phyloP scores from a whole-genome alignment of 2,113 vertebrate genomes.

The Peromyscus maniculatus region DNA sequence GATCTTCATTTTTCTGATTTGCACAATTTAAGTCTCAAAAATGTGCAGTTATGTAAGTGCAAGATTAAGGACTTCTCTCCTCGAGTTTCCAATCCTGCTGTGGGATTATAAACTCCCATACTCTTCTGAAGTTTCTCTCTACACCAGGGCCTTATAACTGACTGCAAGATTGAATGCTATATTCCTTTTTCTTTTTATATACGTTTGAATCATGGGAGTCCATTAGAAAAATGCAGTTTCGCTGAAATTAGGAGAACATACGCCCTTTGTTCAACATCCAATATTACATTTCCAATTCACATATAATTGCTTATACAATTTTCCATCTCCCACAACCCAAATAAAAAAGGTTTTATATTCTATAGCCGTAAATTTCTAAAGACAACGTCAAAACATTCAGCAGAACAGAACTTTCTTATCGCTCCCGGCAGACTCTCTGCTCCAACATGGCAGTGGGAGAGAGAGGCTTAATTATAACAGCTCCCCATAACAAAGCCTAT shows the following conservation, averaged over 20 bases:
- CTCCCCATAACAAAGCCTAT: slow-evolving; percentile 60
- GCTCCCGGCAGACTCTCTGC: slow-evolving; percentile 76
- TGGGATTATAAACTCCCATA: slow-evolving; percentile 75
- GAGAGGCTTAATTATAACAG: slow-evolving; percentile 71
- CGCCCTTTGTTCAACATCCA: slow-evolving; percentile 65
- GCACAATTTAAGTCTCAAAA: slow-evolving; percentile 74
- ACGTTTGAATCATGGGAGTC: slow-evolving; percentile 65
- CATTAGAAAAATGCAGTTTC: slow-evolving; percentile 66
- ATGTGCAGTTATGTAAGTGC: slow-evolving; percentile 68
- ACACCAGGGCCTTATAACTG: slow-evolving; percentile 66
- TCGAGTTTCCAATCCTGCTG: slow-evolving; percentile 78
- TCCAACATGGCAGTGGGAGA: slow-evolving; percentile 46
- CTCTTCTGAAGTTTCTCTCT: slow-evolving; percentile 70
- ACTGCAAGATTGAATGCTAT: slow-evolving; percentile 60
- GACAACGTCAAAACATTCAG: slow-evolving; percentile 77
- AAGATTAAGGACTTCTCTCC: slow-evolving; percentile 77
- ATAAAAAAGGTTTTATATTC: slow-evolving; percentile 78
- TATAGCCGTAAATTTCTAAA: slow-evolving; percentile 75
- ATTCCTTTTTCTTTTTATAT: slow-evolving; percentile 53
- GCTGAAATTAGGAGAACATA: slow-evolving; percentile 69
- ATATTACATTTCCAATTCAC: slow-evolving; percentile 65
- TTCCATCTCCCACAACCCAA: slow-evolving; percentile 35
- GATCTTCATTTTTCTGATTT: slow-evolving; percentile 70
- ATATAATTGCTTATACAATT: slow-evolving; percentile 79
- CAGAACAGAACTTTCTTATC: slow-evolving; percentile 85